These are phyloP conservation scores for Acanthurus lineatus DNA, from an alignment of 2,797 vertebrate genomes.

Conservation along the genomic window DNA sequence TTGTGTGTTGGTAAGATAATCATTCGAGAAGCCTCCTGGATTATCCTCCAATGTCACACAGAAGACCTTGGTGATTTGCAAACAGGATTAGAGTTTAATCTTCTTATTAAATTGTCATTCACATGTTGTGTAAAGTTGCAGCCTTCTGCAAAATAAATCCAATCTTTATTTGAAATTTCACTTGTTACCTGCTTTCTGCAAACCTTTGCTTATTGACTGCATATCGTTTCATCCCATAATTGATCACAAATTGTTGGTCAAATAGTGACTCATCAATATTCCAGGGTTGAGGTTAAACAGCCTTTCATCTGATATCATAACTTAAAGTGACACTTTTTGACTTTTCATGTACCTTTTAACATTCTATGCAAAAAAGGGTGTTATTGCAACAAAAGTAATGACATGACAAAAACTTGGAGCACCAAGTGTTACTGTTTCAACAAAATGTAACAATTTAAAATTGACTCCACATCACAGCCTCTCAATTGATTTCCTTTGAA, in stretches of 20 bases:
- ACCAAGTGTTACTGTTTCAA: slow-evolving; percentile 48
- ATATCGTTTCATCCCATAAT: neutral
- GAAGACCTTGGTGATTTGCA: slow-evolving; percentile 48
- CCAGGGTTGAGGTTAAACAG: slow-evolving; percentile 2
- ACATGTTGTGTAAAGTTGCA: slow-evolving; percentile 25
- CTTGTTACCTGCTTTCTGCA: slow-evolving; percentile 6
- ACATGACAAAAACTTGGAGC: slow-evolving; percentile 33
- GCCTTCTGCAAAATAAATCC: slow-evolving; percentile 11
- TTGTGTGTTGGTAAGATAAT: slow-evolving; percentile 38
- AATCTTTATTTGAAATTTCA: slow-evolving; percentile 43
- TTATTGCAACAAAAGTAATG: slow-evolving; percentile 22
- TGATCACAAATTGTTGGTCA: slow-evolving; percentile 12
- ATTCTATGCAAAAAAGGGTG: neutral
- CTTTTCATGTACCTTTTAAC: neutral
- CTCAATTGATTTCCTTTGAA: slow-evolving; percentile 73
- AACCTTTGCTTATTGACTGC: neutral
- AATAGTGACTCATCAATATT: neutral
- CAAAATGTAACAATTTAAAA: slow-evolving; percentile 51
- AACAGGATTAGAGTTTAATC: slow-evolving; percentile 69
- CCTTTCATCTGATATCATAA: neutral
- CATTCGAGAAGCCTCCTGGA: slow-evolving; percentile 41
- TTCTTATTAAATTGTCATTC: slow-evolving; percentile 65
- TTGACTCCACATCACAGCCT: slow-evolving; percentile 54
- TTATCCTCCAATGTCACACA: slow-evolving; percentile 52
- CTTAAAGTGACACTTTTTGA: neutral